phyloP scores from a whole-genome alignment of 2,888 invertebrate species.

The Cinara cedri region DNA sequence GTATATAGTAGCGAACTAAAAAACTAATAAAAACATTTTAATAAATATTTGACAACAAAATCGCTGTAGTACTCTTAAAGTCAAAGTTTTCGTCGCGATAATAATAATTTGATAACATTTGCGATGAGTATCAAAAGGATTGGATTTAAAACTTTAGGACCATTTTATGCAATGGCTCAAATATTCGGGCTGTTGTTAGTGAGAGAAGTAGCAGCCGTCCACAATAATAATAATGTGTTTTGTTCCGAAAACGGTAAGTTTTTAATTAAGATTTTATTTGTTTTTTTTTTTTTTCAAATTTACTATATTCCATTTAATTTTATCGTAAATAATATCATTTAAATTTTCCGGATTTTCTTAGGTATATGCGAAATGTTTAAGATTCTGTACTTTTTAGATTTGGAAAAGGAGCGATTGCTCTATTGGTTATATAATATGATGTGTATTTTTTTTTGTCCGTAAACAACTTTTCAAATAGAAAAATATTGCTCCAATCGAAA shows the following conservation, averaged over 20 bases:
- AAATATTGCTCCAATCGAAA: too few species aligned
- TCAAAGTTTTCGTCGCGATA: too few species aligned
- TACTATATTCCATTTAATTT: neutral
- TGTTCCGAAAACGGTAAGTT: slow-evolving; percentile 14
- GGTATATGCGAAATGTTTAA: neutral
- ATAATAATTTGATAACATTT: neutral
- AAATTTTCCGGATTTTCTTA: too few species aligned
- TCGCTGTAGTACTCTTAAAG: too few species aligned
- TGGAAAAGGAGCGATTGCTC: too few species aligned
- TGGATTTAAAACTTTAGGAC: slow-evolving; percentile 12
- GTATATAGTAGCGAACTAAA: too few species aligned
- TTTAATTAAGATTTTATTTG: neutral
- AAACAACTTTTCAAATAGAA: too few species aligned
- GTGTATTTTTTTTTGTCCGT: too few species aligned
- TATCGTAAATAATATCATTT: too few species aligned
- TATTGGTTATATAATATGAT: neutral
- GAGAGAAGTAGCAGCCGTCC: neutral
- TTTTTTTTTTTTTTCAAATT: neutral
- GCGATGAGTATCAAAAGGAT: neutral
- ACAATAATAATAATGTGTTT: neutral
- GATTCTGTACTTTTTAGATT: too few species aligned
- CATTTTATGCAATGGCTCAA: slow-evolving; percentile 2
- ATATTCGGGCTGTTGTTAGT: slow-evolving; percentile 1
- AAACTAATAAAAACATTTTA: too few species aligned
- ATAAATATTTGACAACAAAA: too few species aligned